Evolutionary conservation across 2,888 invertebrate genomes (phyloP), one percentile per base, ranked within the genome.

Genomic region (Auanema sp.): DNA sequence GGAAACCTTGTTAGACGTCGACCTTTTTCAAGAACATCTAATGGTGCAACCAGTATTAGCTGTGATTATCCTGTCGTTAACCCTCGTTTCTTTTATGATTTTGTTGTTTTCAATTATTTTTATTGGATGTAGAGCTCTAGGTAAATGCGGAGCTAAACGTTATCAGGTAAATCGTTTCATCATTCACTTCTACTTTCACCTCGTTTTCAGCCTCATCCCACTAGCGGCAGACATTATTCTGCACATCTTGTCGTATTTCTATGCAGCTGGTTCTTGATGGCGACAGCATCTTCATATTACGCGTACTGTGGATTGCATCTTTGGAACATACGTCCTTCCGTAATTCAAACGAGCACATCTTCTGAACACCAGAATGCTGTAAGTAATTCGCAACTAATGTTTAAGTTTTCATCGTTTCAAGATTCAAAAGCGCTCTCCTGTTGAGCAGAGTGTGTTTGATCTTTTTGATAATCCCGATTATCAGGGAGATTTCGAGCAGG

Each of bases 61-160:
- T 2, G 66, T 64, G 21, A 50, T 63, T 16, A 40, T 70, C 6
- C 67, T 72, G 23, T 60, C 60, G 8, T 58, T 72, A 8, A 21
- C 68, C 18, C 50, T 65, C 33, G 58, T 65, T 42, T 63, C 70
- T 2, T 16, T 66, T n/a, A 52, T 51, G 23, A 51, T 65, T 12
- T 51, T 70, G 10, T 24, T 64, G 12, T 68, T 67, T 41, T 55
- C 70, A 12, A 56, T 64, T 16, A 54, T 70, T 18, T 72, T 72
- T 47, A 58, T 72, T 16, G 47, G 60, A 10, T 72, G 70, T 51
- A 52, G 72, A 24, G 62, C 64, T 41, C 47, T 66, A 5, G 72
- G 72, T 5, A 62, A 65, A 23, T 72, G 72, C 53, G 72, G 72
- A 33, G 66, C 72, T 0, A 69, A 72, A 43, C 66, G 69, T 50